Percentiles rank a stretch among this genome's conserved stretches.
Evolutionary conservation across 2,113 vertebrate species (phyloP).

Genomic region (Apodemus speciosus): DNA sequence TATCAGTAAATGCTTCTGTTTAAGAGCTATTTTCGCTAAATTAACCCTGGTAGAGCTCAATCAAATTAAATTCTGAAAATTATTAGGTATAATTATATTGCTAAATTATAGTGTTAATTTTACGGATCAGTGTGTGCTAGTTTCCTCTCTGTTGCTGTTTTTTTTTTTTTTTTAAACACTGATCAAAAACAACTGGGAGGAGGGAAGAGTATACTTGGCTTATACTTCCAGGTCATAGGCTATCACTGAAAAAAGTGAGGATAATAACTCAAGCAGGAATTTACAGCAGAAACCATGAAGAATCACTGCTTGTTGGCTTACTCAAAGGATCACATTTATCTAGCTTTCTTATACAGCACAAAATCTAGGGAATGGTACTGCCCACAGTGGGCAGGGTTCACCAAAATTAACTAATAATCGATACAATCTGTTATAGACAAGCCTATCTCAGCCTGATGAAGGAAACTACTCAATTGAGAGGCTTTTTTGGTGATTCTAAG

Average conservation of each 20-base stretch:
- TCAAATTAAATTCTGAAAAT: not conserved
- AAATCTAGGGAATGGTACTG: not conserved
- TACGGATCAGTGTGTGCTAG: not conserved
- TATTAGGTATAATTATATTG: not conserved
- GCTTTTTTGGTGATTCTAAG: not conserved
- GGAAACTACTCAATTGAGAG: not conserved
- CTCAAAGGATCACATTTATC: not conserved
- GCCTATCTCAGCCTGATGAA: not conserved
- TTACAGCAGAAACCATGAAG: not conserved
- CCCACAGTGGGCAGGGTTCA: not conserved
- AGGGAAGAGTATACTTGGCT: not conserved
- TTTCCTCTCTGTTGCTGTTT: not conserved
- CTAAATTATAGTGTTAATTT: slow-evolving; percentile 46
- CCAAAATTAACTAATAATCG: not conserved
- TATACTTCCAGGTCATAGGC: not conserved
- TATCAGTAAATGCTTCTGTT: slow-evolving; percentile 33
- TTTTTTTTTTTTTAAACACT: not conserved
- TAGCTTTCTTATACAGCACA: not conserved
- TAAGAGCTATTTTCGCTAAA: slow-evolving; percentile 19
- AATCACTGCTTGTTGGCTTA: not conserved
- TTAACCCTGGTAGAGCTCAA: slow-evolving; percentile 37
- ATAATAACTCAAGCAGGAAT: not conserved
- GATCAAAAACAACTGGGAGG: not conserved
- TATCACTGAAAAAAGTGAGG: not conserved
- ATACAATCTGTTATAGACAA: no score